phyloP scores from a whole-genome alignment of 1,140 invertebrate genomes.

The Campoletis sonorensis region DNA sequence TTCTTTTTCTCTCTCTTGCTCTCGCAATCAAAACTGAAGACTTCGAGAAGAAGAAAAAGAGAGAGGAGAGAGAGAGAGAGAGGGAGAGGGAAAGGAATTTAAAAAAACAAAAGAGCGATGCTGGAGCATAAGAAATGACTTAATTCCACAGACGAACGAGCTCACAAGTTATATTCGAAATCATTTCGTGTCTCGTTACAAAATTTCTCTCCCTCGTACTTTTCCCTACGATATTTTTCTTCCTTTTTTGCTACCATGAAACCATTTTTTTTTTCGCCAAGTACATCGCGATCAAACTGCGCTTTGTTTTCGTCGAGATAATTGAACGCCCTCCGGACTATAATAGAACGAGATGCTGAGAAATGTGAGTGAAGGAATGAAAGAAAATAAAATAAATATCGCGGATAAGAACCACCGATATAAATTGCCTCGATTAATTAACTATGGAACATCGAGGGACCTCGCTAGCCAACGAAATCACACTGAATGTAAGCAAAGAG shows the following conservation, averaged over 20 bases:
- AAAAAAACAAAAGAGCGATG: too few relatives aligned
- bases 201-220: constrained; percentile 45
- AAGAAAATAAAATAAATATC: neutral
- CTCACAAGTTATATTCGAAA: constrained; percentile 51
- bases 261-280: constrained; percentile 16
- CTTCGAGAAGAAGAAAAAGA: constrained; percentile 18
- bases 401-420: constrained; percentile 9
- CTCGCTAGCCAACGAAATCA: neutral
- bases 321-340: constrained; percentile 24
- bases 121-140: constrained; percentile 40
- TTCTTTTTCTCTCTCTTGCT: neutral
- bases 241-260: constrained; percentile 40
- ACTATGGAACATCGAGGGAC: constrained; percentile 14
- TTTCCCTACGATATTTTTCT: neutral
- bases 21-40: neutral
- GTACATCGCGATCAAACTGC: constrained; percentile 2
- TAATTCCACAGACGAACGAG: constrained; percentile 40
- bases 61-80: neutral
- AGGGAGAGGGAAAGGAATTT: constrained; percentile 11
- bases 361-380: neutral
- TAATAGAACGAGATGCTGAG: constrained; percentile 20
- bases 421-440: constrained; percentile 42
- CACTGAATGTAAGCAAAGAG: neutral
- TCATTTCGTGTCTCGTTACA: constrained; percentile 35
- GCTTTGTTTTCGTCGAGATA: constrained; percentile 41